Conservation (phyloP, 2,888 invertebrate species). For the Camptogramma bilineatum region DNA sequence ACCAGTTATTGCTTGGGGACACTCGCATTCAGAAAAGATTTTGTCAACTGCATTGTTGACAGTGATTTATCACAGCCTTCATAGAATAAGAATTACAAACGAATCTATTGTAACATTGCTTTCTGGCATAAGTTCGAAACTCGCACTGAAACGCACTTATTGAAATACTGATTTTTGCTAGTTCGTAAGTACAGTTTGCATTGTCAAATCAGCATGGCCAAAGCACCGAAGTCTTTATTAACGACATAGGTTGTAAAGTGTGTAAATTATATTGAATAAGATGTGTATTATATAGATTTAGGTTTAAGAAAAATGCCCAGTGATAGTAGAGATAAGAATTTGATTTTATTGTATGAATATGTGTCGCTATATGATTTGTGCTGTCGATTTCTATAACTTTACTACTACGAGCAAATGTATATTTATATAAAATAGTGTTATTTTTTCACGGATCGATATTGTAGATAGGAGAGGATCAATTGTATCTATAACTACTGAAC, state of each 20-base stretch:
- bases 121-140: constrained; percentile 25
- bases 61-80: constrained; percentile 74
- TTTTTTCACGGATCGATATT: constrained; percentile 75
- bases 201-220: constrained; percentile 74
- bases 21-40: constrained; percentile 54
- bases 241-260: constrained; percentile 73
- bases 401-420: constrained; percentile 50
- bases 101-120: constrained; percentile 38
- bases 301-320: constrained; percentile 76
- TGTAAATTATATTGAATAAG: constrained; percentile 68
- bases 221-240: constrained; percentile 75
- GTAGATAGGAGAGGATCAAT: constrained; percentile 58
- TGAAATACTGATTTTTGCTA: constrained; percentile 31
- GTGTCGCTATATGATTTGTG: constrained; percentile 67
- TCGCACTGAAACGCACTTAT: constrained; percentile 25
- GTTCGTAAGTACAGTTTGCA: constrained; percentile 47
- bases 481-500: constrained; percentile 62
- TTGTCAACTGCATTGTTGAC: constrained; percentile 71
- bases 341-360: constrained; percentile 56
- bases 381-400: constrained; percentile 69
- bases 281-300: constrained; percentile 63
- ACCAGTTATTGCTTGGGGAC: constrained; percentile 49
- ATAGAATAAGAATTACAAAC: constrained; percentile 51
- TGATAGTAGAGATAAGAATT: constrained; percentile 83
- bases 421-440: constrained; percentile 67